Evolutionary conservation across 2,113 vertebrate genomes (phyloP).

Genomic region (Calidris pygmaea): DNA sequence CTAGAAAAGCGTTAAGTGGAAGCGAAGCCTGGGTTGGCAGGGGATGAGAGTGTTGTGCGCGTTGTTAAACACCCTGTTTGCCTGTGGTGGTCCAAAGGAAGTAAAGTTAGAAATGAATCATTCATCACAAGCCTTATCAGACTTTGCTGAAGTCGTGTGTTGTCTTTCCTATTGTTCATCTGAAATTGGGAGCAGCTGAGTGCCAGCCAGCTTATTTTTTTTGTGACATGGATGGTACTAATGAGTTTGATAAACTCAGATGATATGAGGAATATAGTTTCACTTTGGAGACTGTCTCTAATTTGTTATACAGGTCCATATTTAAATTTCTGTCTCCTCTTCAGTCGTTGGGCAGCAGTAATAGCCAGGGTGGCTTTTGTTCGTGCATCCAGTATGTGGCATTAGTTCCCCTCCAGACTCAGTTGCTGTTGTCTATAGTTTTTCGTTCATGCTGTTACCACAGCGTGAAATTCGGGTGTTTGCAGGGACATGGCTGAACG

Average conservation of each 20-base stretch:
- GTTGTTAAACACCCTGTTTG: background rate
- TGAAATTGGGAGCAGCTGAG: background rate
- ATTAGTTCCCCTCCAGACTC: background rate
- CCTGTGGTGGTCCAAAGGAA: background rate
- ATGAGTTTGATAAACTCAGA: background rate
- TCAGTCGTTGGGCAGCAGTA: background rate
- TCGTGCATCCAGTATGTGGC: rapidly evolving
- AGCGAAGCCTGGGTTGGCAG: background rate
- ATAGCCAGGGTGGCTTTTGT: background rate
- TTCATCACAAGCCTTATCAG: background rate
- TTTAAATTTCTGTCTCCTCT: background rate
- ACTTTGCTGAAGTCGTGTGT: background rate
- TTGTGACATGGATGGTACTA: background rate
- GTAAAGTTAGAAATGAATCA: background rate
- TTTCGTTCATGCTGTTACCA: background rate
- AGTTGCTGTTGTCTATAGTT: background rate
- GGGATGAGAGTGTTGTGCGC: background rate
- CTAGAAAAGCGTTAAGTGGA: background rate
- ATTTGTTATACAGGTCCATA: background rate
- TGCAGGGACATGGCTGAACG: rapidly evolving
- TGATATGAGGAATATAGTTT: background rate
- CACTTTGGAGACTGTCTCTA: background rate
- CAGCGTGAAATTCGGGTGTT: no score
- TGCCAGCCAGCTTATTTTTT: background rate
- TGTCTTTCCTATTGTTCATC: background rate